A percentile compares a stretch with the other conserved stretches of the same genome.
phyloP scores from a whole-genome alignment of 2,113 vertebrate genomes.

The Cryptoleucopteryx plumbea region DNA sequence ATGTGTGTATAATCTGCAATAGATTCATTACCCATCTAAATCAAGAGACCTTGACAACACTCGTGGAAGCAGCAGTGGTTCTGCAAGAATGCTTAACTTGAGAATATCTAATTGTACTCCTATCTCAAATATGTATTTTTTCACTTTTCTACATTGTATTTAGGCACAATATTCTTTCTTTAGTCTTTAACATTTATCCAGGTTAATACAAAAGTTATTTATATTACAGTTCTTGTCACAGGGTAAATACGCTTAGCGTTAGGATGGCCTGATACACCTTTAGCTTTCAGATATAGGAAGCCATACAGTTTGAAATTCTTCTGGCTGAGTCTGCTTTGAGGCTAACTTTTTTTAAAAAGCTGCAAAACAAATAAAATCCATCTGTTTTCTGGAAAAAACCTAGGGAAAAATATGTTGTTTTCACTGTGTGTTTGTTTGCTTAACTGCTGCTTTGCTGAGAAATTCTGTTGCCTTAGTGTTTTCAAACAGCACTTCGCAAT shows the following conservation, averaged over 20 bases:
- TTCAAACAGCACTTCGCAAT: background rate
- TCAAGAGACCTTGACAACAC: background rate
- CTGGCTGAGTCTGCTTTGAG: background rate
- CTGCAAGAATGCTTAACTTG: background rate
- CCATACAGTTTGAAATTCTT: background rate
- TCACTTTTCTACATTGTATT: background rate
- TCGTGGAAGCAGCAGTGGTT: background rate
- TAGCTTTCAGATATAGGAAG: background rate
- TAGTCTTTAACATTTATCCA: background rate
- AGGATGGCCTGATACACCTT: background rate
- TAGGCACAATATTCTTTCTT: background rate
- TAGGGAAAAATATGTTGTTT: background rate
- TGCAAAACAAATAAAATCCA: background rate
- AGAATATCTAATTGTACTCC: background rate
- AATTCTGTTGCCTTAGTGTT: background rate
- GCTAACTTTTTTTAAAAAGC: background rate
- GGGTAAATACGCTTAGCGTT: background rate
- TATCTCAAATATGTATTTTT: background rate
- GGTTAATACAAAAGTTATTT: background rate
- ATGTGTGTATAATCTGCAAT: background rate
- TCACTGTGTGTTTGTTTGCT: background rate
- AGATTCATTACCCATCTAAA: background rate
- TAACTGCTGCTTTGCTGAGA: background rate
- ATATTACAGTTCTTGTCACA: background rate
- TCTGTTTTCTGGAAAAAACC: background rate